Base-by-base conservation (phyloP, 2,113 vertebrate species). In the Brachyhypopomus occidentalis region DNA sequence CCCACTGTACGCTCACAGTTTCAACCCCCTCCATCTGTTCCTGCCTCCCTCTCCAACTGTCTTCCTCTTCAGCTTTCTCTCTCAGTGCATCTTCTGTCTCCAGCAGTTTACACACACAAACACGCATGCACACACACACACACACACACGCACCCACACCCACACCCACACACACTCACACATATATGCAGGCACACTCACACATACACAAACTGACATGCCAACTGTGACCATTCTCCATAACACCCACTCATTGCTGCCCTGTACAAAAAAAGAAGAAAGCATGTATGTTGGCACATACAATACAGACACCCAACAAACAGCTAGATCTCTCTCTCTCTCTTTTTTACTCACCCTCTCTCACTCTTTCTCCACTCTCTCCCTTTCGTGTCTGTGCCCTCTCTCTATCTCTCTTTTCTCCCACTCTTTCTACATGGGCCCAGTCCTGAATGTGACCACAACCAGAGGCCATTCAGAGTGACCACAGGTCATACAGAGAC, bases 21-120 rank as follows among this genome's bases (percentile, higher is more conserved):
- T 87, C 86, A 87, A 84, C 90, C 86, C 85, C 84, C 87, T 93
- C 90, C 90, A 91, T 91, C 86, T 91, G 87, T 88, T 90, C 86
- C 75, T 87, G 22, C 64, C 38, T 62, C 66, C 72, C 58, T 80
- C 81, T 71, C 81, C 55, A 36, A 69, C 72, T 77, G 84, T 59
- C 69, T 69, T 72, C 84, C 85, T 78, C 81, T 76, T 58, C 74
- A 25, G 67, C 73, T 84, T 77, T 80, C 76, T 76, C 74, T 66
- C 78, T 81, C 59, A 58, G 59, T 77, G 27, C 55, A 60, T 81
- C 66, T 81, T 66, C 66, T 81, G 36, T 77, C 52, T 83, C 76
- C 81, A 85, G 38, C 58, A 79, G 75, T 79, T 78, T 25, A 27
- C 63, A 55, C 63, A 5, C 83, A 67, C 79, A 69, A 74, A 23